Evolutionary conservation across 2,888 invertebrate genomes (phyloP).

Genomic region (Tetranychus piercei): DNA sequence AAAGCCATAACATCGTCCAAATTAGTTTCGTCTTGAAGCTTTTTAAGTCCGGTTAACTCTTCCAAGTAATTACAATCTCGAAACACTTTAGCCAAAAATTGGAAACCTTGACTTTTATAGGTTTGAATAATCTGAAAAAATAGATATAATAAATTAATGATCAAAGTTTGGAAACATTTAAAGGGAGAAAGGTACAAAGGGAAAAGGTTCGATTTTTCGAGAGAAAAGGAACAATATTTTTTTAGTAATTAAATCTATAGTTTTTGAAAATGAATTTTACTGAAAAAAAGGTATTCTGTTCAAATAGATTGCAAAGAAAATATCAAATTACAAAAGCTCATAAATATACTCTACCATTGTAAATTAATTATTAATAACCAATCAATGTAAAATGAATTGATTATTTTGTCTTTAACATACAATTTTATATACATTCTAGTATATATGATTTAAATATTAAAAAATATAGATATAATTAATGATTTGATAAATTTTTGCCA

Average conservation of each 20-base stretch:
- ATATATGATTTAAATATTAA: background rate
- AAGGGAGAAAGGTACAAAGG: too few relatives aligned
- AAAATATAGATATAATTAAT: too few relatives aligned
- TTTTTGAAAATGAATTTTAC: too few relatives aligned
- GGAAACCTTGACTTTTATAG: conserved; percentile 40
- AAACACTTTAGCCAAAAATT: conserved; percentile 59
- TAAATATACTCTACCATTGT: background rate
- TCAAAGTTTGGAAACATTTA: background rate
- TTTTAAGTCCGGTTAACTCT: conserved; percentile 56
- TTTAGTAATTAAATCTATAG: conserved; percentile 25
- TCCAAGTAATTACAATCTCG: conserved; percentile 63
- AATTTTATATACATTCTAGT: background rate
- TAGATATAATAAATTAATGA: background rate
- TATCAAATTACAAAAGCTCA: too few relatives aligned
- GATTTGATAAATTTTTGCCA: too few relatives aligned
- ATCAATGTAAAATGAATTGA: background rate
- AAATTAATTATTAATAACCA: conserved; percentile 8
- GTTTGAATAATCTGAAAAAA: conserved; percentile 30
- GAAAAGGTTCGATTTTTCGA: too few relatives aligned
- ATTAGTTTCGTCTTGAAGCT: conserved; percentile 35
- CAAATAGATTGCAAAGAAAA: too few relatives aligned
- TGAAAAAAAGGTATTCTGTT: background rate
- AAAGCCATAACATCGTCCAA: conserved; percentile 29
- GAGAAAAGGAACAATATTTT: too few relatives aligned
- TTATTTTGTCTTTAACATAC: background rate